These are phyloP conservation scores for Ctenosaura bakeri DNA, from an alignment of 2,797 vertebrate genomes.

Conservation along the genomic window DNA sequence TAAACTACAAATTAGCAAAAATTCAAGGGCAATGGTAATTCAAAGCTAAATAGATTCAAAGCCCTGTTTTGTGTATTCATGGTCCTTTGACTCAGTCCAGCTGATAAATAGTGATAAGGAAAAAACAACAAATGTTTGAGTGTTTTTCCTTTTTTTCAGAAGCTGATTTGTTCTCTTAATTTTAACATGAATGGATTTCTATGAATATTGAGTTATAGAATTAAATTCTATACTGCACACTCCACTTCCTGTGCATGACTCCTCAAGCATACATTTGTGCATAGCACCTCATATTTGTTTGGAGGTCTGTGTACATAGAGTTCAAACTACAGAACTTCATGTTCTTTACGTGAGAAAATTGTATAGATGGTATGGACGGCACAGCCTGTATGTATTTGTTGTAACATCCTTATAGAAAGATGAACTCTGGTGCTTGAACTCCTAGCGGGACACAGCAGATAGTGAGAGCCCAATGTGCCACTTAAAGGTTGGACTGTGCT, in stretches of 20 bases:
- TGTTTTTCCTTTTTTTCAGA: too few species aligned
- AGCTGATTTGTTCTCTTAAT: not conserved
- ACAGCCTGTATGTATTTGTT: not conserved
- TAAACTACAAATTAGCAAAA: constrained; percentile 14
- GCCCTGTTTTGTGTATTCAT: not conserved
- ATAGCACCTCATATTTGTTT: not conserved
- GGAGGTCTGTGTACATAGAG: not conserved
- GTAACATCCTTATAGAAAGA: not conserved
- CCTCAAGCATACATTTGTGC: not conserved
- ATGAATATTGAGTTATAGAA: not conserved
- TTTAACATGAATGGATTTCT: not conserved
- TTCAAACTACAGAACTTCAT: not conserved
- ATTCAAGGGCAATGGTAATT: constrained; percentile 23
- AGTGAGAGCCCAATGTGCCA: not conserved
- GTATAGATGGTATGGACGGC: not conserved
- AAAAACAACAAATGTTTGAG: not conserved
- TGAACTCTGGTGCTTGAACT: not conserved
- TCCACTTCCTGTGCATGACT: too few species aligned
- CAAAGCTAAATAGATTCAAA: constrained; percentile 11
- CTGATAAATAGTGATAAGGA: not conserved
- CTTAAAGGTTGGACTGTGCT: not conserved
- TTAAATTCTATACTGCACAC: not conserved
- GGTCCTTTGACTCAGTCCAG: not conserved
- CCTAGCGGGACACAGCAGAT: too few species aligned
- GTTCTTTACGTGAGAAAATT: not conserved